These are phyloP conservation scores for Rhogogaster chlorosoma DNA, from an alignment of 2,888 invertebrate species.

Conservation along the genomic window DNA sequence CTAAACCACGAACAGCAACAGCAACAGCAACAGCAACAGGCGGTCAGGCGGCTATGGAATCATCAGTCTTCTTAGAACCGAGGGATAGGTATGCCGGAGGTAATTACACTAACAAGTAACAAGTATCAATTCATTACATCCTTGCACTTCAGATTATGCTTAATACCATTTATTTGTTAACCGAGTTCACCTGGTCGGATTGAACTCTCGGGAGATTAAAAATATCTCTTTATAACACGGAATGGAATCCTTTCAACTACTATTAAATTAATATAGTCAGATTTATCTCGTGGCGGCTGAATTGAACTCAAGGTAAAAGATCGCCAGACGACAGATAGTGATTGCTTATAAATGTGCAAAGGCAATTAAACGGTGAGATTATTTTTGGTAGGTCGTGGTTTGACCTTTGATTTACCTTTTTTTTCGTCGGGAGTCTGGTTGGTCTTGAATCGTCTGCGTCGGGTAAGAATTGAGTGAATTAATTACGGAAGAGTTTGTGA, in stretches of 20 bases:
- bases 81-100: slow-evolving; percentile 61
- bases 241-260: background rate
- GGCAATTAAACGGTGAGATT: background rate
- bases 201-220: background rate
- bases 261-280: background rate
- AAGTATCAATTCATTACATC: slow-evolving; percentile 64
- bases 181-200: background rate
- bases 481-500: background rate
- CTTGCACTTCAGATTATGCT: slow-evolving; percentile 6
- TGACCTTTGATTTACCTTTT: background rate
- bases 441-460: background rate
- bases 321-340: background rate
- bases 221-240: background rate
- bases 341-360: slow-evolving; percentile 1
- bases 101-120: slow-evolving; percentile 71
- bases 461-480: background rate
- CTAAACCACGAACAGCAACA: background rate
- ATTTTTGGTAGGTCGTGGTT: background rate
- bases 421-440: background rate
- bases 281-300: background rate
- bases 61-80: slow-evolving; percentile 70
- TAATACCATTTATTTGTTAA: background rate
- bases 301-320: background rate
- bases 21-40: slow-evolving; percentile 66
- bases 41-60: slow-evolving; percentile 70